Evolutionary conservation across 2,113 vertebrate genomes (phyloP), one percentile per base, ranked within the genome.

Genomic region (Pygathrix nemaeus): DNA sequence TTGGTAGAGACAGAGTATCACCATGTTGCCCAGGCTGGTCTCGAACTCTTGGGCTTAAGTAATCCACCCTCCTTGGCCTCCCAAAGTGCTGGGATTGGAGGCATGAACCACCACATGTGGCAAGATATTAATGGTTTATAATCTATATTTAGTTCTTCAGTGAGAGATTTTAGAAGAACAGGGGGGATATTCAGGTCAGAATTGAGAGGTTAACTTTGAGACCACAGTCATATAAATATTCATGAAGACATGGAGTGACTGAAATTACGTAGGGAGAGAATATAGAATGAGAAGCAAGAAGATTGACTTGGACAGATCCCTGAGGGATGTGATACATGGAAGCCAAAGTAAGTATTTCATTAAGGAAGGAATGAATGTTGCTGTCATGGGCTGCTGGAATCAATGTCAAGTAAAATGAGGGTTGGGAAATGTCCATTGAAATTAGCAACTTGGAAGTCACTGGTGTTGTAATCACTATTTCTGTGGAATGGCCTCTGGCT

Each of bases 321-420:
- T 84, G 35, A 93, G 14, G 52, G 11, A 83, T 84, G 1, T 23
- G 32, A n/a, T 68, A 73, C 40, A 40, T 61, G 78, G 72, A 96
- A 90, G 12, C 40, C 73, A 94, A 75, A 91, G 75, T 66, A 91
- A 88, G 12, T 83, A 52, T 93, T 97, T 96, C 27, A 75, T 83
- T 23, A 90, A 80, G 14, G 75, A 87, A 86, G 50, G 25, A 81
- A 66, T 45, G 52, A 80, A 27, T 66, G 10, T 84, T 88, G 30
- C 38, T 61, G 48, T 82, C 38, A 59, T 45, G 12, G 43, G 5
- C 38, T 79, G 5, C 50, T 95, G 9, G 32, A 90, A 16, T 90
- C 70, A 84, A 2, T 80, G 79, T 73, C 90, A 96, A 55, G 2
- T 93, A 88, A 92, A 89, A 64, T 88, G 40, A 82, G 5, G 20